Evolutionary conservation across 2,113 vertebrate genomes (phyloP), one percentile per base, ranked within the genome.

Genomic region (Miniopterus natalensis): DNA sequence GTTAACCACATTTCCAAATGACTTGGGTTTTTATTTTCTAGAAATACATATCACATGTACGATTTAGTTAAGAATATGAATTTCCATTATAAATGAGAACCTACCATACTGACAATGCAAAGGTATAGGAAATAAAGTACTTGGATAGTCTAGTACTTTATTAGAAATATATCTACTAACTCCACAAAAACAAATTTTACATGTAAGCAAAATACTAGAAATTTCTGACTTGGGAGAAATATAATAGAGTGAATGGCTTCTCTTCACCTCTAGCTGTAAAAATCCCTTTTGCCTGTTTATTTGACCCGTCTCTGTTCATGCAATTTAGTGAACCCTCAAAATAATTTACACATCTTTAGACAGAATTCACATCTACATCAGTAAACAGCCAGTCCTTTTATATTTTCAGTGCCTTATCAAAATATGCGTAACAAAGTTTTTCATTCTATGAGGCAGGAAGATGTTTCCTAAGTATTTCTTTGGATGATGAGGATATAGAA

Each of bases 401-500:
- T 95, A 98, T 98, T 98, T 98, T 98, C 98, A 98, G 96, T 98
- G 98, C 98, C 98, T 98, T 98, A 94, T 95, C 93, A 95, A 98
- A 98, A 98, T 84, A 98, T 94, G 40, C 81, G 36, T 97, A 96
- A 96, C 95, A 97, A 53, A 98, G 96, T 97, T 89, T 97, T 86
- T 96, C 47, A 0, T 86, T 97, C 99, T 99, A 99, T n/a, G 99
- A 99, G 96, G 99, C 98, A 40, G 99, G 99, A 97, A 99, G 99
- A 98, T 99, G 99, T 96, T 99, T 99, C 96, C 99, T 99, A 97
- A 99, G 99, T 97, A 99, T 98, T 96, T 99, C 99, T 99, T 99
- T 99, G 97, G 99, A 99, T 23, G 99, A 99, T 89, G 99, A 98
- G 42, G 99, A 99, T 98, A 99, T 98, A 95, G 98, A 98, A 45